phyloP scores from a whole-genome alignment of 2,113 vertebrate species.

The human region DNA sequence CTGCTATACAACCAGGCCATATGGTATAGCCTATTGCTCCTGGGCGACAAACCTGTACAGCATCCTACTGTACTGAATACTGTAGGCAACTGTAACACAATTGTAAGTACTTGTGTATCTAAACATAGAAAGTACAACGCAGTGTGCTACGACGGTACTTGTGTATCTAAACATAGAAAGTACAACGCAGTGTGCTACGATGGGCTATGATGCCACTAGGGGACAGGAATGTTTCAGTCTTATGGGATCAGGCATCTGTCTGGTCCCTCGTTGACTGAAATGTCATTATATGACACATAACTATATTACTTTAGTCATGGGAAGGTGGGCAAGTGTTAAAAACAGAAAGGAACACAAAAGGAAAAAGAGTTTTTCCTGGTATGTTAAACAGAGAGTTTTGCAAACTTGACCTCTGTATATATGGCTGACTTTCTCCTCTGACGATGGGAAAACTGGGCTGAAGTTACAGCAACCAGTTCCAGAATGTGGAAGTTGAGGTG shows the following conservation, averaged over 20 bases:
- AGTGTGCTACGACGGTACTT: background rate
- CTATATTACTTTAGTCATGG: background rate
- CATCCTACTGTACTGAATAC: background rate
- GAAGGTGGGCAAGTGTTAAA: background rate
- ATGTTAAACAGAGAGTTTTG: background rate
- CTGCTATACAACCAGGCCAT: background rate
- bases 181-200: too few relatives aligned
- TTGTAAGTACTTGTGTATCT: background rate
- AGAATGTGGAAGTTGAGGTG: background rate
- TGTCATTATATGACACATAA: background rate
- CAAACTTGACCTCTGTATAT: background rate
- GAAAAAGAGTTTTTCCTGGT: background rate
- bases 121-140: background rate
- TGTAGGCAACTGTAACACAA: background rate
- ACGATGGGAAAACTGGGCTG: background rate
- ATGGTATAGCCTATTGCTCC: background rate
- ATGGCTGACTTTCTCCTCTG: background rate
- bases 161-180: too few relatives aligned
- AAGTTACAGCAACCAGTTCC: background rate
- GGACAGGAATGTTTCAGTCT: background rate
- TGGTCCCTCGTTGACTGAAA: background rate
- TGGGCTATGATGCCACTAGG: background rate
- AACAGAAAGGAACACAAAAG: conserved; percentile 14
- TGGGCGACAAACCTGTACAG: background rate
- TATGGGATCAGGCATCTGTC: background rate